A percentile compares a stretch with the other conserved stretches of the same genome.
Conservation (phyloP, 2,888 invertebrate species). For the Sarcophaga caerulescens region DNA sequence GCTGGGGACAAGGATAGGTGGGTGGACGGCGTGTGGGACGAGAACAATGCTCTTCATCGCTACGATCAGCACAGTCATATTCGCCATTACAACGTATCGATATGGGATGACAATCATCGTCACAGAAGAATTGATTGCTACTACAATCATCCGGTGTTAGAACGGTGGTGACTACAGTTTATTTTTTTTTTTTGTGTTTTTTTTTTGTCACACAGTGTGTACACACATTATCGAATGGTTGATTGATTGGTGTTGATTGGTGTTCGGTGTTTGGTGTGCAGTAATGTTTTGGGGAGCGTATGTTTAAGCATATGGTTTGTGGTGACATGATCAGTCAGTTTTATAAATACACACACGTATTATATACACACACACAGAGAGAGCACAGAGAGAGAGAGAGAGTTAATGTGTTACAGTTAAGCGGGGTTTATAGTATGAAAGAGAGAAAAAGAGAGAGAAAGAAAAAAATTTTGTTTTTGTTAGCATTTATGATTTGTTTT, state of each 20-base stretch:
- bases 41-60: slow-evolving; percentile 83
- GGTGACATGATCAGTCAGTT: slow-evolving; percentile 27
- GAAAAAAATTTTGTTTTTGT: slow-evolving; percentile 44
- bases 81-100: slow-evolving; percentile 84
- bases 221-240: not conserved
- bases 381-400: slow-evolving; percentile 60
- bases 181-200: slow-evolving; percentile 12
- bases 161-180: slow-evolving; percentile 71
- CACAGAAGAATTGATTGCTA: slow-evolving; percentile 82
- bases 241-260: slow-evolving; percentile 22
- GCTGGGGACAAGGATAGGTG: slow-evolving; percentile 80
- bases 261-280: slow-evolving; percentile 21
- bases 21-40: slow-evolving; percentile 70
- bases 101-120: slow-evolving; percentile 84
- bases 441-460: slow-evolving; percentile 50
- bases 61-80: slow-evolving; percentile 84
- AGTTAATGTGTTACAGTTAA: slow-evolving; percentile 43
- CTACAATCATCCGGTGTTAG: slow-evolving; percentile 77
- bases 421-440: slow-evolving; percentile 58
- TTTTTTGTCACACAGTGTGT: not conserved
- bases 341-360: slow-evolving; percentile 30
- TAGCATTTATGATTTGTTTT: slow-evolving; percentile 37
- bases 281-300: slow-evolving; percentile 29
- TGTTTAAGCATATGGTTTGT: not conserved
- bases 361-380: slow-evolving; percentile 32